phyloP scores from a whole-genome alignment of 2,797 vertebrate genomes.

The Lutra lutra region DNA sequence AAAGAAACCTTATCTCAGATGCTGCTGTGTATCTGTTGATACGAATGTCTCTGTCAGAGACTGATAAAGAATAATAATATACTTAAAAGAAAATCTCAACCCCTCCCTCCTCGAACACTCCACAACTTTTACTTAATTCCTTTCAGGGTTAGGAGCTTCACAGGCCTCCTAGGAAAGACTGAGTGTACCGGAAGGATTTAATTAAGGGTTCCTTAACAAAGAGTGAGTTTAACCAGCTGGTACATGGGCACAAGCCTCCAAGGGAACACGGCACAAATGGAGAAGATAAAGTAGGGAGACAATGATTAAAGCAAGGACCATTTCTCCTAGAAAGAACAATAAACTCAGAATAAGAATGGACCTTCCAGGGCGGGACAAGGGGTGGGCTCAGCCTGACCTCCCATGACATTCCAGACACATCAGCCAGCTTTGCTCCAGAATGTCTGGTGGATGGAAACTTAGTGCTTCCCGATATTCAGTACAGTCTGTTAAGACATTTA shows the following conservation, averaged over 20 bases:
- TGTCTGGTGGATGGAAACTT: background rate
- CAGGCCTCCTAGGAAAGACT: background rate
- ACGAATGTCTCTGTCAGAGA: background rate
- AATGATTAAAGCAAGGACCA: background rate
- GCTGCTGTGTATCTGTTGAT: background rate
- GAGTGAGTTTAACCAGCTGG: background rate
- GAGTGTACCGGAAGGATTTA: background rate
- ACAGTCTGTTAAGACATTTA: conserved; percentile 41
- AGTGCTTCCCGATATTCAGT: background rate
- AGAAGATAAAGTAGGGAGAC: background rate
- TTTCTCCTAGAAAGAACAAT: background rate
- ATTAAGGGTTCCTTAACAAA: background rate
- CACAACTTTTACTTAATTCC: background rate
- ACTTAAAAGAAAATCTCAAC: background rate
- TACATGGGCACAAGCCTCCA: background rate
- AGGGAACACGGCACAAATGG: background rate
- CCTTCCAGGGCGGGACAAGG: rapidly evolving
- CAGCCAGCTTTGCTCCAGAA: background rate
- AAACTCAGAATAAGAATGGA: background rate
- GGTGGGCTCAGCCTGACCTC: background rate
- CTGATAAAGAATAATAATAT: background rate
- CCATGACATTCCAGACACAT: background rate
- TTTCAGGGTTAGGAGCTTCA: background rate
- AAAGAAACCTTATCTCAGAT: background rate
- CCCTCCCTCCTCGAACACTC: background rate